Conservation (phyloP, 2,888 invertebrate species). For the Sclerodermus sp. region DNA sequence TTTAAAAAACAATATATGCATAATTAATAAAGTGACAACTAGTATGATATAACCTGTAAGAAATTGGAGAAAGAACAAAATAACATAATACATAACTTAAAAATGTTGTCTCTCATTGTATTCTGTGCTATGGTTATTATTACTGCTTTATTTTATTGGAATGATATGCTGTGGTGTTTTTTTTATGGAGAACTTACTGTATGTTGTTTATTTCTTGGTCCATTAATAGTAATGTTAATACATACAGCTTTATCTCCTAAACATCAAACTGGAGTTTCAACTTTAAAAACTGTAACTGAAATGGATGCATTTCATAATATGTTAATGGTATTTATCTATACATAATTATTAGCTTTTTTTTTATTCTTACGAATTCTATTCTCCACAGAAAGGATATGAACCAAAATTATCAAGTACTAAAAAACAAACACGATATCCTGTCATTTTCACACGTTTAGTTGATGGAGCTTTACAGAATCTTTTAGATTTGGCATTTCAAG, state of each 20-base stretch:
- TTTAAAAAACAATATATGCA: constrained; percentile 2
- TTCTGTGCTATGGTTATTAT: constrained; percentile 20
- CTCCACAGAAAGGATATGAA: constrained; percentile 45
- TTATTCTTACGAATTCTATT: neutral
- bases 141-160: constrained; percentile 32
- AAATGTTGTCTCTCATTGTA: constrained; percentile 17
- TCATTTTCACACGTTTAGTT: constrained; percentile 81
- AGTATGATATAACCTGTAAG: too few species aligned
- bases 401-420: constrained; percentile 48
- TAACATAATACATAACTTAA: neutral
- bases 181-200: constrained; percentile 42
- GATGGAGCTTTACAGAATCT: constrained; percentile 83
- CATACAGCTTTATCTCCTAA: constrained; percentile 68
- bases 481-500: constrained; percentile 76
- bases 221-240: constrained; percentile 62
- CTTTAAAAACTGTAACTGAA: constrained; percentile 66
- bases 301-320: constrained; percentile 64
- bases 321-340: constrained; percentile 61
- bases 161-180: constrained; percentile 39
- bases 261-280: constrained; percentile 65
- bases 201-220: constrained; percentile 53
- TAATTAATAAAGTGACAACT: too few species aligned
- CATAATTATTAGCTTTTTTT: neutral
- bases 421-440: constrained; percentile 66
- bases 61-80: too few species aligned